A percentile compares a stretch with the other conserved stretches of the same genome.
phyloP scores from a whole-genome alignment of 2,888 invertebrate species.

The Drosophila meridionalis region DNA sequence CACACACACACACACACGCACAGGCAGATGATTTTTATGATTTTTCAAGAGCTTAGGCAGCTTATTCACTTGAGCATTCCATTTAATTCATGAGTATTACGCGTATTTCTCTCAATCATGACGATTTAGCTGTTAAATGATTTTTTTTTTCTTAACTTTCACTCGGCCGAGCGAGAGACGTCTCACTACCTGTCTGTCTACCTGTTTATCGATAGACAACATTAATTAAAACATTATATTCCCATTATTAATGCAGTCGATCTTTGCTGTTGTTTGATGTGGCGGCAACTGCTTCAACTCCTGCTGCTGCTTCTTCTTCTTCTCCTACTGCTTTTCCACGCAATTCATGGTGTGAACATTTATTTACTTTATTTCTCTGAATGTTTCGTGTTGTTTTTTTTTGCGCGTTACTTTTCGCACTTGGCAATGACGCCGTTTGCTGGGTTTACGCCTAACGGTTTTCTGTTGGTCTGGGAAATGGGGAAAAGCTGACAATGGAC shows the following conservation, averaged over 20 bases:
- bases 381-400: conserved; percentile 21
- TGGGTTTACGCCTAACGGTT: conserved; percentile 41
- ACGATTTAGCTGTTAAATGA: conserved; percentile 46
- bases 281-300: conserved; percentile 11
- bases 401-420: conserved; percentile 47
- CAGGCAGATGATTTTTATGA: conserved; percentile 1
- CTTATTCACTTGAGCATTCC: conserved; percentile 52
- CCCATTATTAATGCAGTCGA: conserved; percentile 70
- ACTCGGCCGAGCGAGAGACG: conserved; percentile 31
- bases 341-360: conserved; percentile 37
- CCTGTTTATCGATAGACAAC: conserved; percentile 58
- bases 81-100: conserved; percentile 52
- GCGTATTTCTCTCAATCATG: conserved; percentile 39
- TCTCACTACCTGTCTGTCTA: conserved; percentile 20
- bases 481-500: conserved; percentile 27
- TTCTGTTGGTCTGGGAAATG: conserved; percentile 41
- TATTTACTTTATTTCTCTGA: conserved; percentile 27
- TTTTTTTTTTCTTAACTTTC: conserved; percentile 63
- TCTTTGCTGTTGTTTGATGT: conserved; percentile 42
- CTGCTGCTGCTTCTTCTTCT: background rate
- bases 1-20: conserved; percentile 27
- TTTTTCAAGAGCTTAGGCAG: conserved; percentile 32
- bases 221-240: conserved; percentile 77
- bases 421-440: conserved; percentile 59
- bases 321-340: background rate